phyloP scores from a whole-genome alignment of 1,140 invertebrate species.

The Varroa destructor region DNA sequence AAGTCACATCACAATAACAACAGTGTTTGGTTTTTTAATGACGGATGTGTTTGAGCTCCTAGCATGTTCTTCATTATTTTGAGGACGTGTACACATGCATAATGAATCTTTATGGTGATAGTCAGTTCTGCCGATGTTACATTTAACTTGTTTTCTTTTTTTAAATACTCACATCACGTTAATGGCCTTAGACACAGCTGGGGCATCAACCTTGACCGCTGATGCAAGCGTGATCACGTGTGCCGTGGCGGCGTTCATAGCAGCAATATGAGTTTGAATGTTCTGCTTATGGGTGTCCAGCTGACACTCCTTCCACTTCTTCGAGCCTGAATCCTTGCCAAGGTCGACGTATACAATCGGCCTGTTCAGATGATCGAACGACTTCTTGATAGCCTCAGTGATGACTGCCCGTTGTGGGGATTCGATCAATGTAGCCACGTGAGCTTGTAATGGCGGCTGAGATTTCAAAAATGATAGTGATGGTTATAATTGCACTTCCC shows the following conservation, averaged over 20 bases:
- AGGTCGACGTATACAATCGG: constrained; percentile 44
- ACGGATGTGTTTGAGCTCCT: background rate
- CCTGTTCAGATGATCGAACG: constrained; percentile 25
- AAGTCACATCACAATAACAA: background rate
- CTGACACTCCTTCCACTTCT: constrained; percentile 82
- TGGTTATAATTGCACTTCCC: too few relatives aligned
- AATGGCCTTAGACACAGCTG: constrained; percentile 89
- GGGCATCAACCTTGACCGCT: constrained; percentile 62
- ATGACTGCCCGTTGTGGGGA: constrained; percentile 21
- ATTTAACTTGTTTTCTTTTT: too few relatives aligned
- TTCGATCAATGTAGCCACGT: constrained; percentile 17
- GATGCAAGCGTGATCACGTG: constrained; percentile 91
- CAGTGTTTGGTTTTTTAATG: background rate
- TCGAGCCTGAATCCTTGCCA: constrained; percentile 65
- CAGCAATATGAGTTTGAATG: constrained; percentile 87
- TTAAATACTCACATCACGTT: constrained; percentile 59
- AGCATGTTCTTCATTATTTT: background rate
- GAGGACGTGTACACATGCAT: background rate
- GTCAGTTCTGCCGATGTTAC: too few relatives aligned
- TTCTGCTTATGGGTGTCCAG: constrained; percentile 91
- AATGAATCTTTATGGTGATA: too few relatives aligned
- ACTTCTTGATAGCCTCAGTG: constrained; percentile 25
- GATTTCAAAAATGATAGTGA: too few relatives aligned
- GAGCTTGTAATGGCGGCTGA: constrained; percentile 16
- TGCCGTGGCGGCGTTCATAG: constrained; percentile 97